A percentile compares a stretch with the other conserved stretches of the same genome.
Evolutionary conservation across 2,113 vertebrate genomes (phyloP).

Genomic region (Ascaphus truei): DNA sequence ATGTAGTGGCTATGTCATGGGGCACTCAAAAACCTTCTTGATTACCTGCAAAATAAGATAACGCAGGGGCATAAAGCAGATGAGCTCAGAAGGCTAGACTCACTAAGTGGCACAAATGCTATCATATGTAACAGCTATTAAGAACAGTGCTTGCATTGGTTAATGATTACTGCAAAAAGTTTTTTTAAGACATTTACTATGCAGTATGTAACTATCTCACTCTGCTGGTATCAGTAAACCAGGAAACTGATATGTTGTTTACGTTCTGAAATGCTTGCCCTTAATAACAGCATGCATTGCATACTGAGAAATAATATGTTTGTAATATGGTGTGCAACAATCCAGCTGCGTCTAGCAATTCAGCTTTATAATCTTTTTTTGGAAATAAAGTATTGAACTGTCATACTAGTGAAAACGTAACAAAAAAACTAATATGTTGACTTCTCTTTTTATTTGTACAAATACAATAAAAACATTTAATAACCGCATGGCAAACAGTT

Average conservation of each 20-base stretch:
- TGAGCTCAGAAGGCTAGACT: no score
- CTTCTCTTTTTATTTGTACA: slow-evolving; percentile 26
- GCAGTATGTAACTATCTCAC: no score
- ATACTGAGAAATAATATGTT: slow-evolving; percentile 13
- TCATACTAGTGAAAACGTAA: neutral
- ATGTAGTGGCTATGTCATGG: no score
- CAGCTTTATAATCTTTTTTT: neutral
- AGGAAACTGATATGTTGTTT: slow-evolving; percentile 6
- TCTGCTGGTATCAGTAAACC: no score
- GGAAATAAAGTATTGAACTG: slow-evolving; percentile 10
- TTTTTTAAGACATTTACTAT: no score
- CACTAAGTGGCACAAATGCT: no score
- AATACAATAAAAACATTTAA: neutral
- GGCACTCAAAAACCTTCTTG: no score
- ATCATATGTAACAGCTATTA: no score
- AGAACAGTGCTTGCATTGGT: no score
- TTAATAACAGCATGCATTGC: slow-evolving; percentile 8
- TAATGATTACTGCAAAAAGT: no score
- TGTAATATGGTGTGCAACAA: neutral
- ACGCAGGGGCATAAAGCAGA: no score
- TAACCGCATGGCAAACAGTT: neutral
- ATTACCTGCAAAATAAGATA: no score
- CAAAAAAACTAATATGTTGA: neutral
- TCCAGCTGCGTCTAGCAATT: slow-evolving; percentile 13
- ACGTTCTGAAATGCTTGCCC: slow-evolving; percentile 9